These are phyloP conservation scores for Aphidoletes aphidimyza DNA, from an alignment of 2,888 invertebrate genomes.

Conservation along the genomic window DNA sequence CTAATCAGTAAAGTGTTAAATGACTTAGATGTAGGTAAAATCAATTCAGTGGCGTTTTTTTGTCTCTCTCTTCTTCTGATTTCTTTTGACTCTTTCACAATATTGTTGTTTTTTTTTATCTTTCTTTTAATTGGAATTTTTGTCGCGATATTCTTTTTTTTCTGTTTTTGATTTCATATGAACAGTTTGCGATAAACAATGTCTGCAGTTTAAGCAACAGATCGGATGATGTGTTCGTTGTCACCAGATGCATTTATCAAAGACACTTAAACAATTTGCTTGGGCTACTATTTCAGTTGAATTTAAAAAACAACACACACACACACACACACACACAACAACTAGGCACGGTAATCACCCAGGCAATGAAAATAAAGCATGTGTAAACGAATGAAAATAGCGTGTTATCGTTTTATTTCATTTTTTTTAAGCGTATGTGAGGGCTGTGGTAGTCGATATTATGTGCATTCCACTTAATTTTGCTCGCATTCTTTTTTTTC, in stretches of 20 bases:
- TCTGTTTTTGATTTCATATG: background rate
- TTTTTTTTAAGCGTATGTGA: too few relatives aligned
- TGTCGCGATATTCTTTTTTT: background rate
- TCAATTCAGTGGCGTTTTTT: too few relatives aligned
- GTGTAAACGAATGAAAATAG: background rate
- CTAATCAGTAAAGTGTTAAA: background rate
- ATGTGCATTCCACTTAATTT: too few relatives aligned
- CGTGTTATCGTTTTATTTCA: background rate
- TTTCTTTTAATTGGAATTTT: background rate
- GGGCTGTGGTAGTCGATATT: too few relatives aligned
- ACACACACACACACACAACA: too few relatives aligned
- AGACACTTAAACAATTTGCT: background rate
- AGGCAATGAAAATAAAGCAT: background rate
- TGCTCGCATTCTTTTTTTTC: too few relatives aligned
- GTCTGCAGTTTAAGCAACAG: background rate
- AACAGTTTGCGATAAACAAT: slow-evolving; percentile 3
- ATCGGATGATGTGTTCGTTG: background rate
- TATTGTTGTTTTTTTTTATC: too few relatives aligned
- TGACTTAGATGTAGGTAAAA: slow-evolving; percentile 13
- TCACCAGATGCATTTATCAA: background rate
- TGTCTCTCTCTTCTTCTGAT: background rate
- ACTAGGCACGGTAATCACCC: background rate
- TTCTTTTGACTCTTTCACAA: background rate
- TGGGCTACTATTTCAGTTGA: too few relatives aligned
- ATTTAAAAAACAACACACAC: too few relatives aligned